phyloP scores from a whole-genome alignment of 2,113 vertebrate genomes.

The Carollia perspicillata region DNA sequence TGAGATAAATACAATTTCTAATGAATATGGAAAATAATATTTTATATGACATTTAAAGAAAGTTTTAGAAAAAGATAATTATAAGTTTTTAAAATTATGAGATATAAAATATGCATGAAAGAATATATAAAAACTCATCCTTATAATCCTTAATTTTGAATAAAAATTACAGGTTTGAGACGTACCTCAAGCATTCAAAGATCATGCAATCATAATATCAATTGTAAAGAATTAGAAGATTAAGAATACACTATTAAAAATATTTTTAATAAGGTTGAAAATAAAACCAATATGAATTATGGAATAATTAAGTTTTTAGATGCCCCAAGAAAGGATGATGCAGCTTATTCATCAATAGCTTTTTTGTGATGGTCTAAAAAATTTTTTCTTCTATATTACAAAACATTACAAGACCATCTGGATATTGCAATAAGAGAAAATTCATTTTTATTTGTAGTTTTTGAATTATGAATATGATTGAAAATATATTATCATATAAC shows the following conservation, averaged over 20 bases:
- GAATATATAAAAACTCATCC: neutral
- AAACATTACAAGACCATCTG: conserved; percentile 18
- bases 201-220: neutral
- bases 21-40: conserved; percentile 2
- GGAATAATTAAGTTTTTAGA: neutral
- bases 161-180: neutral
- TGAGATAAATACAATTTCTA: neutral
- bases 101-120: neutral
- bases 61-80: neutral
- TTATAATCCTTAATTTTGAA: neutral
- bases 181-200: neutral
- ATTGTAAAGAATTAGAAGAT: neutral
- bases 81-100: conserved; percentile 1
- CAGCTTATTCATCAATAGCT: neutral
- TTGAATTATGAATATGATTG: neutral
- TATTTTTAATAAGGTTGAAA: conserved; percentile 27
- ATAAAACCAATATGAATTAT: neutral
- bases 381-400: neutral
- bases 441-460: conserved; percentile 23
- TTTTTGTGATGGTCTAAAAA: neutral
- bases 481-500: neutral
- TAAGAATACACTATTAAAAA: neutral
- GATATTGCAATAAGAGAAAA: conserved; percentile 16
- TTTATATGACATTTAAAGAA: neutral
- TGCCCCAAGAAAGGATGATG: neutral